These are phyloP conservation scores for Subanguina moxae DNA, from an alignment of 1,140 invertebrate genomes.

Conservation along the genomic window DNA sequence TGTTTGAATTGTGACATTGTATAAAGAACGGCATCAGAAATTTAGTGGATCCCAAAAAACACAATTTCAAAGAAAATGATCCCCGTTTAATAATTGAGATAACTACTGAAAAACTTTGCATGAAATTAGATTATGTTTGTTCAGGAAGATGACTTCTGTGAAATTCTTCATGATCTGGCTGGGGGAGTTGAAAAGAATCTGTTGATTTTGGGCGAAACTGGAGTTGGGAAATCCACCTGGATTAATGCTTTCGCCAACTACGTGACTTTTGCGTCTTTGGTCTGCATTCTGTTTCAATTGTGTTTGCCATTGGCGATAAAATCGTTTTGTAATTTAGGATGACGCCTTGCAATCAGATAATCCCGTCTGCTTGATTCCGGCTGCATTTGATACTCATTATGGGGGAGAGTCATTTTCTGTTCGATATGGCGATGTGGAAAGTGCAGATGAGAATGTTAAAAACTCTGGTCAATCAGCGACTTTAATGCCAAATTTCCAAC, in stretches of 20 bases:
- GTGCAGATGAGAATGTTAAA: neutral
- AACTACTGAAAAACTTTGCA: too few relatives aligned
- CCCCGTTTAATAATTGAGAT: too few relatives aligned
- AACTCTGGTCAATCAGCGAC: neutral
- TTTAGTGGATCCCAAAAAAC: too few relatives aligned
- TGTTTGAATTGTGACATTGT: too few relatives aligned
- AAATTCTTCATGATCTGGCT: neutral
- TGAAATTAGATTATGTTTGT: too few relatives aligned
- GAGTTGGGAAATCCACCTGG: slow-evolving; percentile 41
- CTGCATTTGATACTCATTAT: neutral
- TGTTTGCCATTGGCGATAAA: too few relatives aligned
- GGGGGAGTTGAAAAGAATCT: slow-evolving; percentile 25
- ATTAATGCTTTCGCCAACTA: slow-evolving; percentile 44
- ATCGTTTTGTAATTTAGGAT: too few relatives aligned
- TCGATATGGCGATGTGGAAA: neutral
- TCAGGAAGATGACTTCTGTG: too few relatives aligned
- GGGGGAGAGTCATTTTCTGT: neutral
- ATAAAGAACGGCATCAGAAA: too few relatives aligned
- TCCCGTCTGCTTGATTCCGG: neutral
- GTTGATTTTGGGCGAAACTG: slow-evolving; percentile 36
- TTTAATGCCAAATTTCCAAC: neutral
- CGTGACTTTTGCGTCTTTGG: slow-evolving; percentile 26
- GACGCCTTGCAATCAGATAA: slow-evolving; percentile 22
- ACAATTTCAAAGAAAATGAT: too few relatives aligned
- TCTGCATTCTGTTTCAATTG: too few relatives aligned